Base-by-base conservation (phyloP, 2,888 invertebrate species). In the Phaedon cochleariae region DNA sequence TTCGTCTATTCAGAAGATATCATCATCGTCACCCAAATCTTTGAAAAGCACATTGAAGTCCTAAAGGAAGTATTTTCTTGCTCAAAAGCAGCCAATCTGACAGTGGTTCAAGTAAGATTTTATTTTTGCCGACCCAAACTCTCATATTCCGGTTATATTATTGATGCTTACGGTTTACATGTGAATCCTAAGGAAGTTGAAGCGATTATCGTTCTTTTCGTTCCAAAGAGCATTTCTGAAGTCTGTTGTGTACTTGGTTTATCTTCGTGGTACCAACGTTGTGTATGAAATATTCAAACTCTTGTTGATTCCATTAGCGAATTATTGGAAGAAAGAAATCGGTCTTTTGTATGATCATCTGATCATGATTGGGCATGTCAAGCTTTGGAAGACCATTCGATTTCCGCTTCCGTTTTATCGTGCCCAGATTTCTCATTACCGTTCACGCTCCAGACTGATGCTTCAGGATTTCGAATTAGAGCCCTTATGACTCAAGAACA, bases 1-100 rank as follows among this genome's bases (percentile, higher is more conserved):
- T 74, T 74, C 31, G 72, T 66, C 2, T 77, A 76, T 48, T 54
- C 74, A 9, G 73, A 76, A 34, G 76, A 76, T 31, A 66, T 76
- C 12, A 71, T 77, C 9, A 62, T 76, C 0, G 52, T 59, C 4
- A 71, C 57, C 9, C 7, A 21, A 48, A 71, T 54, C 0, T 76
- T 75, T 12, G n/a, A 51, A 26, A 29, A 51, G 26, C 74, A 75
- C 46, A 1, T 71, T 21, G 45, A 67, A 2, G 61, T 71, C 7
- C 37, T 75, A 15, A 37, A 29, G 9, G 59, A 65, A 17, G 70
- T 79, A 0, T 70, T 78, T 5, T 37, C 21, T 5, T 46, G 75
- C 2, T 57, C 77, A 5, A 3, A 62, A 4, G 59, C 67, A 9
- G 74, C 74, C 0, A 65, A 67, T 1, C 51, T 77, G 12, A 69